Evolutionary conservation across 2,888 invertebrate genomes (phyloP).

Genomic region (Choristoneura rosaceana): DNA sequence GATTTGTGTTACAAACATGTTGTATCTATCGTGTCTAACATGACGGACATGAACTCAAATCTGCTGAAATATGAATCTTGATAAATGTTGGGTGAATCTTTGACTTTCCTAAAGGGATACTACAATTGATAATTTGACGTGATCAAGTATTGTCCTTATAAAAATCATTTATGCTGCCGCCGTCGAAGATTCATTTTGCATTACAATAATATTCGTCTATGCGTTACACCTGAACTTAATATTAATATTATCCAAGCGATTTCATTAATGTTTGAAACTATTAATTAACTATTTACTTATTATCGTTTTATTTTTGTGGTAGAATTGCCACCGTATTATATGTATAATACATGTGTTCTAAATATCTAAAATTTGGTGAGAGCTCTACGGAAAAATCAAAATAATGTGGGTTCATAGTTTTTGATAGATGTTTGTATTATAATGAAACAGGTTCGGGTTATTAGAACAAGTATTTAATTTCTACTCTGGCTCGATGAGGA

Average conservation of each 20-base stretch:
- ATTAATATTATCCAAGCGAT: constrained; percentile 6
- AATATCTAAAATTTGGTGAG: neutral
- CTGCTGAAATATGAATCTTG: neutral
- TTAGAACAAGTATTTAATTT: too few species aligned
- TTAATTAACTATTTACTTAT: neutral
- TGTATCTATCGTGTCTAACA: neutral
- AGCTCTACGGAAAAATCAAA: neutral
- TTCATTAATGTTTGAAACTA: neutral
- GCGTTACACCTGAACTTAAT: neutral
- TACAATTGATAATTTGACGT: neutral
- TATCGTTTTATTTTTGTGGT: neutral
- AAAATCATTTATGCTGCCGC: too few species aligned
- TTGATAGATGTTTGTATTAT: neutral
- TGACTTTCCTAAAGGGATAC: neutral
- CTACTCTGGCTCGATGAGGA: neutral
- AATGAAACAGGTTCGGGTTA: neutral
- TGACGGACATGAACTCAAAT: neutral
- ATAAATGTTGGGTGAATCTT: constrained; percentile 21
- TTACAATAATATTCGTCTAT: constrained; percentile 7
- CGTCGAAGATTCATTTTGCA: neutral
- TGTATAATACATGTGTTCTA: neutral
- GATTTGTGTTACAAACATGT: neutral
- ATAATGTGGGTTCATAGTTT: neutral
- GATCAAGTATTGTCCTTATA: neutral
- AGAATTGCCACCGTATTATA: neutral